Evolutionary conservation across 2,797 vertebrate species (phyloP).

Genomic region (Botia kubotai): DNA sequence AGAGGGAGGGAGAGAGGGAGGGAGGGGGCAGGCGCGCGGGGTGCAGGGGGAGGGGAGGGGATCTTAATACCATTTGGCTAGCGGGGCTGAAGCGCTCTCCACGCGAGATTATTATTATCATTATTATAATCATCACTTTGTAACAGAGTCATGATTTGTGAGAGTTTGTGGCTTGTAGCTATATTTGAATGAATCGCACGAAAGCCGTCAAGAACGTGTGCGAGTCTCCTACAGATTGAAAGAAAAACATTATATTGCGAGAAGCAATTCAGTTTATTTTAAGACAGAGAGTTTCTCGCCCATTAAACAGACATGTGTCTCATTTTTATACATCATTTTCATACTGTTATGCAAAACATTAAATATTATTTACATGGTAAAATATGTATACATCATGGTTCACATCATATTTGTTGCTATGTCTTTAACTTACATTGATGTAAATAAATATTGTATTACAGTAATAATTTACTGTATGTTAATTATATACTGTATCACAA

Average conservation of each 20-base stretch:
- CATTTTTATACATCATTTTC: neutral
- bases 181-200: too few species aligned
- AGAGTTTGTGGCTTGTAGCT: neutral
- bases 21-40: conserved; percentile 33
- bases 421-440: neutral
- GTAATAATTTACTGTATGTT: neutral
- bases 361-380: too few species aligned
- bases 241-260: too few species aligned
- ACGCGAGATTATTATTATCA: conserved; percentile 56
- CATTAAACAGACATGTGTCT: neutral
- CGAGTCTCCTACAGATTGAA: neutral
- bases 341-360: too few species aligned
- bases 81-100: conserved; percentile 75
- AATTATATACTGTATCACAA: neutral
- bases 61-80: conserved; percentile 81
- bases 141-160: too few species aligned
- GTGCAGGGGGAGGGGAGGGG: conserved; percentile 60
- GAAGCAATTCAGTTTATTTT: too few species aligned
- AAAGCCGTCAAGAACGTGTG: too few species aligned
- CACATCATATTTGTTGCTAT: neutral
- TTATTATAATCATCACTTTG: neutral
- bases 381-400: too few species aligned
- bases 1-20: conserved; percentile 53
- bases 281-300: neutral
- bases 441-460: neutral